These are phyloP conservation scores for Drosophila varians DNA, from an alignment of 1,140 invertebrate species.

Conservation along the genomic window DNA sequence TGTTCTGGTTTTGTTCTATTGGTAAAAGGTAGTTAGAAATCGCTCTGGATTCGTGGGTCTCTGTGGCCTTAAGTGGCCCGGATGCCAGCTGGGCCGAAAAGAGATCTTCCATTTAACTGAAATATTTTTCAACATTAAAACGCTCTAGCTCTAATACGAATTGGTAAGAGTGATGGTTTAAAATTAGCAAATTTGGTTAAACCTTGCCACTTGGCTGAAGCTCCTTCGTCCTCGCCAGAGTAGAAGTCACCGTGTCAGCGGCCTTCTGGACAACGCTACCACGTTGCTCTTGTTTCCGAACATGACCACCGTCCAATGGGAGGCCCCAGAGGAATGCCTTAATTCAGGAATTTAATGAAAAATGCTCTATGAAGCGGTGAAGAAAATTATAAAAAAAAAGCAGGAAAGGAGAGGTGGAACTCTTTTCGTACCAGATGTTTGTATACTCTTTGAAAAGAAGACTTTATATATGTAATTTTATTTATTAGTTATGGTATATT, in stretches of 20 bases:
- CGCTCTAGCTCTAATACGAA: not conserved
- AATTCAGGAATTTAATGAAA: constrained; percentile 82
- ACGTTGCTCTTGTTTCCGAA: constrained; percentile 76
- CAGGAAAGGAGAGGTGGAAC: not conserved
- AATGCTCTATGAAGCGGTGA: constrained; percentile 79
- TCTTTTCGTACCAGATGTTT: not conserved
- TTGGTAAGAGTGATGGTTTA: constrained; percentile 12
- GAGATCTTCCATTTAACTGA: not conserved
- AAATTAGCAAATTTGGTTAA: not conserved
- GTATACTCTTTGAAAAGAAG: not conserved
- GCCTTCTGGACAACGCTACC: constrained; percentile 52
- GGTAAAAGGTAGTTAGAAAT: constrained; percentile 78
- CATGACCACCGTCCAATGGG: constrained; percentile 63
- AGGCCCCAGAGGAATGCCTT: constrained; percentile 68
- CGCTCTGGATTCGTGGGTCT: constrained; percentile 68
- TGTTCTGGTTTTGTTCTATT: constrained; percentile 67
- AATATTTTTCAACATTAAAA: constrained; percentile 1
- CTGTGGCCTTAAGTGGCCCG: constrained; percentile 55
- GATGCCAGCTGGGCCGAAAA: constrained; percentile 21
- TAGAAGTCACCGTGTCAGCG: constrained; percentile 74
- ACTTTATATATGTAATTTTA: too few species aligned
- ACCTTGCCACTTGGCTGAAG: constrained; percentile 25
- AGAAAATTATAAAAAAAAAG: constrained; percentile 65
- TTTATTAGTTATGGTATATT: too few species aligned
- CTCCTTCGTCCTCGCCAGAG: too few species aligned